Base-by-base conservation (phyloP, 2,113 vertebrate species). In the Sebastes fasciatus region DNA sequence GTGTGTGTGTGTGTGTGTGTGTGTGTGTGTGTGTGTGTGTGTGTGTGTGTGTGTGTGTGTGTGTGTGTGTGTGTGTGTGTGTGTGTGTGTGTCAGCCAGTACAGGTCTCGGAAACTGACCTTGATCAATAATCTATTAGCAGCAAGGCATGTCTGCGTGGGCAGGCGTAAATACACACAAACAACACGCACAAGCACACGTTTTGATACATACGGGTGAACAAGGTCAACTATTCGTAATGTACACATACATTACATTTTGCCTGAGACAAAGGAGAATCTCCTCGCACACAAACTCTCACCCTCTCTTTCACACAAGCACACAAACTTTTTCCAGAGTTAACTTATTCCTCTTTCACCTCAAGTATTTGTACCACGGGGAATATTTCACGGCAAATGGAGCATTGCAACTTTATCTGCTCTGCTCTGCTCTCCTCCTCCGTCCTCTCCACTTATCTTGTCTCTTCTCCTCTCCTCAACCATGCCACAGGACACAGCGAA, bases 351-450 rank as follows among this genome's bases (percentile, higher is more conserved):
- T 84, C 64, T 77, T 87, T 75, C 13, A 84, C 77, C 58, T 78
- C 69, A 71, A 85, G 63, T 86, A 77, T 87, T 82, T 82, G 61
- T 68, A 80, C 88, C 86, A 84, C 52, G 10, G 74, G 84, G 71
- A 78, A 88, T 88, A 88, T 91, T 84, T 90, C 80, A 87, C 21
- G 77, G 87, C 72, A 88, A 91, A 88, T 85, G 84, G 86, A 87
- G 80, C 86, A 82, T 68, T 80, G 75, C 64, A 84, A 74, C 88
- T 90, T 85, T 88, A 88, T 90, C 89, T 87, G 71, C 79, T 86
- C 62, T 64, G 74, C 74, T 71, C 67, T 78, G 55, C 79, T 79
- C 68, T 74, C 55, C 58, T 75, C 78, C 70, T 88, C 74, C 45
- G 6, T 88, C 88, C 65, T 75, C 54, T 83, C 34, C 65, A 80